These are phyloP conservation scores for Coenonympha glycerion DNA, from an alignment of 2,888 invertebrate genomes.

Conservation along the genomic window DNA sequence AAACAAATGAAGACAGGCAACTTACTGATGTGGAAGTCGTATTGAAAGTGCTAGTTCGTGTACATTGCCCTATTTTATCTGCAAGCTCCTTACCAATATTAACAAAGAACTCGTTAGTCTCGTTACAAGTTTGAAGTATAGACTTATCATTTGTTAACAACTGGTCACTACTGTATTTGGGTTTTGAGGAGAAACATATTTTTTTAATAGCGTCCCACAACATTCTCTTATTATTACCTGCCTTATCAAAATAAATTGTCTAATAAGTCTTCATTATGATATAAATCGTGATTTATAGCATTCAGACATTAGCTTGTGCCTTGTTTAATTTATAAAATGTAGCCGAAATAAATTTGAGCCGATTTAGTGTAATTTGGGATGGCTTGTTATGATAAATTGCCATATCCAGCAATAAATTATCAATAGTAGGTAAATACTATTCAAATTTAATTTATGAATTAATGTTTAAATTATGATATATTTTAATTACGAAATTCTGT, in stretches of 20 bases:
- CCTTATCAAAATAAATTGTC: neutral
- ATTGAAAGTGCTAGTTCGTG: too few species aligned
- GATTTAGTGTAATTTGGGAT: slow-evolving; percentile 8
- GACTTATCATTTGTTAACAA: too few species aligned
- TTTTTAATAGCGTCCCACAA: too few species aligned
- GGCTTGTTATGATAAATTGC: slow-evolving; percentile 3
- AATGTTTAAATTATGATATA: neutral
- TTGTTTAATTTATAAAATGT: slow-evolving; percentile 11
- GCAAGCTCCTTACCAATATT: too few species aligned
- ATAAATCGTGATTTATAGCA: slow-evolving; percentile 2
- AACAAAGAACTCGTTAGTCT: too few species aligned
- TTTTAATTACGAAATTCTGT: neutral
- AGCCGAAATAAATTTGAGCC: slow-evolving; percentile 9
- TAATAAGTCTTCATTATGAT: slow-evolving; percentile 7
- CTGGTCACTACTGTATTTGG: too few species aligned
- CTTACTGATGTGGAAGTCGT: too few species aligned
- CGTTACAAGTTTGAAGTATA: too few species aligned
- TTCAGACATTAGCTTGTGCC: neutral
- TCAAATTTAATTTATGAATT: neutral
- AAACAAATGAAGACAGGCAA: too few species aligned
- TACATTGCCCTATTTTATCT: too few species aligned
- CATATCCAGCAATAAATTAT: slow-evolving; percentile 1
- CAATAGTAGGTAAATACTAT: neutral
- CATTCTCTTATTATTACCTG: too few species aligned
- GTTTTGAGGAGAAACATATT: too few species aligned